Conservation (phyloP, 2,113 vertebrate species). For the Aptenodytes forsteri region DNA sequence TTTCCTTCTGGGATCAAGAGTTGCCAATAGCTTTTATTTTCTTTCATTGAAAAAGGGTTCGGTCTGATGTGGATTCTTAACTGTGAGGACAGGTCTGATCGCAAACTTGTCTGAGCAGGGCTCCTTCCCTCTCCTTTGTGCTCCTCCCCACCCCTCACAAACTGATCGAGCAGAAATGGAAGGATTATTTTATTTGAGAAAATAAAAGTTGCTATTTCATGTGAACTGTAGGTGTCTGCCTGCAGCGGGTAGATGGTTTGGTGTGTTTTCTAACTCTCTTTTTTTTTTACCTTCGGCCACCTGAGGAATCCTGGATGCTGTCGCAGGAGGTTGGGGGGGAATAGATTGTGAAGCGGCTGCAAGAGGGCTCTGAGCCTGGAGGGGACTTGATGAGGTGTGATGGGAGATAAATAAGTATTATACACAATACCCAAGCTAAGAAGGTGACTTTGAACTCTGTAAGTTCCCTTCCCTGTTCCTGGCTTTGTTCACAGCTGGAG, state of each 20-base stretch:
- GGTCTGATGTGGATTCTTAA: background rate
- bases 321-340: background rate
- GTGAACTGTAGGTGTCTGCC: background rate
- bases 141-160: background rate
- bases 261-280: background rate
- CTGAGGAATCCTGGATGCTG: background rate
- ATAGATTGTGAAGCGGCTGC: background rate
- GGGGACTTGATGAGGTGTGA: background rate
- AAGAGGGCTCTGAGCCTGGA: background rate
- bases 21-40: conserved; percentile 59
- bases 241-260: background rate
- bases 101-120: background rate
- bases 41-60: background rate
- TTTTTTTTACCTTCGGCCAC: background rate
- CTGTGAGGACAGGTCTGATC: background rate
- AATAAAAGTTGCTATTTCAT: conserved; percentile 59
- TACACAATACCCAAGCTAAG: background rate
- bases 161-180: conserved; percentile 8
- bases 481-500: conserved; percentile 45
- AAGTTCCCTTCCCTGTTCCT: background rate
- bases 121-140: background rate
- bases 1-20: conserved; percentile 20
- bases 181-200: conserved; percentile 63
- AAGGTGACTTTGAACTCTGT: conserved; percentile 42
- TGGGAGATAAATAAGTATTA: background rate